These are phyloP conservation scores for Rotaria macrura DNA, from an alignment of 2,888 invertebrate species.

Conservation along the genomic window DNA sequence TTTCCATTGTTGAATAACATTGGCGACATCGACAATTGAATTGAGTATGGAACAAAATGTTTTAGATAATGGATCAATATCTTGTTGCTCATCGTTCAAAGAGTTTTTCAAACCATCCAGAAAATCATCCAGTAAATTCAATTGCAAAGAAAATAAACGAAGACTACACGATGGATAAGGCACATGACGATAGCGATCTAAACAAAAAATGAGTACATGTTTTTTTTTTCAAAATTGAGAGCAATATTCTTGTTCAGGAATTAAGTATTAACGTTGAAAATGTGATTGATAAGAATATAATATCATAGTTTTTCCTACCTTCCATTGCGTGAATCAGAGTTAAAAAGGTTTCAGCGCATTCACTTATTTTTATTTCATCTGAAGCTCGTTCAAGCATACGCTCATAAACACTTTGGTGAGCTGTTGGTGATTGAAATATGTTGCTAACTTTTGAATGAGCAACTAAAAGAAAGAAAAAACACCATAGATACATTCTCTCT, in stretches of 20 bases:
- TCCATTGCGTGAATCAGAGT: slow-evolving; percentile 73
- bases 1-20: slow-evolving; percentile 18
- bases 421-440: slow-evolving; percentile 6
- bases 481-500: too few species aligned
- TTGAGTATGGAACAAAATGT: neutral
- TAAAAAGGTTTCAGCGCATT: slow-evolving; percentile 77
- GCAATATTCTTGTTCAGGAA: too few species aligned
- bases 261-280: neutral
- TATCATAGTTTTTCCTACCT: slow-evolving; percentile 44
- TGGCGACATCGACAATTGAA: neutral
- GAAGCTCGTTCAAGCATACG: neutral
- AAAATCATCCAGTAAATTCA: neutral
- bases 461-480: neutral
- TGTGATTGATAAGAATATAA: neutral
- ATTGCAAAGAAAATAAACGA: neutral
- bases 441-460: neutral
- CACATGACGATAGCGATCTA: slow-evolving; percentile 20
- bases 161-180: slow-evolving; percentile 11
- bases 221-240: too few species aligned
- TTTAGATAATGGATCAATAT: neutral
- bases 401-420: neutral
- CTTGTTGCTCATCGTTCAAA: neutral
- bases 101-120: neutral
- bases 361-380: slow-evolving; percentile 55
- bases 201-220: too few species aligned